A percentile compares a stretch with the other conserved stretches of the same genome.
These are phyloP conservation scores for Cryptocephalus primarius DNA, from an alignment of 2,888 invertebrate genomes.

Conservation along the genomic window DNA sequence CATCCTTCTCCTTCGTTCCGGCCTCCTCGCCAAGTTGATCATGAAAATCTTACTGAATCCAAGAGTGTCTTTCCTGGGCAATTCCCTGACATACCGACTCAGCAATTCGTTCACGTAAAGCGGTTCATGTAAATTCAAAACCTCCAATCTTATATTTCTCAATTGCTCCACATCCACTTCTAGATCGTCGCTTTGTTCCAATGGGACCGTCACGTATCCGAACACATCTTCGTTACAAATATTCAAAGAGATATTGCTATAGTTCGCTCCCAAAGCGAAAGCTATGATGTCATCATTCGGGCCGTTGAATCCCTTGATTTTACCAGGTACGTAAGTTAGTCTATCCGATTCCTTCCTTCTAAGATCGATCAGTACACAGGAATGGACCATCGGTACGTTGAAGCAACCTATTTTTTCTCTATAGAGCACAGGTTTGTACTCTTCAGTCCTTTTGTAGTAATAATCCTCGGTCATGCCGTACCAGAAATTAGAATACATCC, in stretches of 20 bases:
- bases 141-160: conserved; percentile 52
- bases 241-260: conserved; percentile 51
- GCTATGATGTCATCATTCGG: conserved; percentile 80
- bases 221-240: conserved; percentile 73
- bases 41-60: conserved; percentile 75
- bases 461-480: conserved; percentile 80
- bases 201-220: conserved; percentile 73
- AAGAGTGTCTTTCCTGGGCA: conserved; percentile 48
- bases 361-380: conserved; percentile 72
- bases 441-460: conserved; percentile 73
- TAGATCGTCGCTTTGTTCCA: conserved; percentile 56
- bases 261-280: conserved; percentile 75
- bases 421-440: conserved; percentile 71
- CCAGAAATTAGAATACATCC: conserved; percentile 94
- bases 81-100: conserved; percentile 18
- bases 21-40: conserved; percentile 81
- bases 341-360: conserved; percentile 43
- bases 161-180: conserved; percentile 60
- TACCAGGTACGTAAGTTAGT: conserved; percentile 63
- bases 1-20: conserved; percentile 74
- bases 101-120: conserved; percentile 38
- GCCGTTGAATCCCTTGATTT: conserved; percentile 54
- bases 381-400: conserved; percentile 84
- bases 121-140: conserved; percentile 46
- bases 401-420: conserved; percentile 61